Percentiles rank a stretch among this genome's conserved stretches.
Conservation (phyloP, 2,797 vertebrate genomes). For the Schizopygopsis pylzovi region DNA sequence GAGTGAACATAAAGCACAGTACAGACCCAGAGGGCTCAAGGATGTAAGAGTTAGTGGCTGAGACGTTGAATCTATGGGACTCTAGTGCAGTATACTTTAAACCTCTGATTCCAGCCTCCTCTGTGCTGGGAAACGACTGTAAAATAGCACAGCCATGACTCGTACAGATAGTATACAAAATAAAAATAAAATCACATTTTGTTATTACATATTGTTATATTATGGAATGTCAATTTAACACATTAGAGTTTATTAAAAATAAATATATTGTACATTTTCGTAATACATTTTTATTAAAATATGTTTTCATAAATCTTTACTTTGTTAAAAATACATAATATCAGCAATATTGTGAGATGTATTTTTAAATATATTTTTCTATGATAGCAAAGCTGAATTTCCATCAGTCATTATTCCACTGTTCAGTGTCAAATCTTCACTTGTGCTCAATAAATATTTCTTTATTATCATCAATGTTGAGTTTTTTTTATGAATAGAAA, state of each 20-base stretch:
- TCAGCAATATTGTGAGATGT: neutral
- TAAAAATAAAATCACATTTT: neutral
- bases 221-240: neutral
- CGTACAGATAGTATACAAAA: slow-evolving; percentile 12
- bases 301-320: neutral
- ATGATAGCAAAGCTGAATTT: neutral
- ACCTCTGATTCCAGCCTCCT: slow-evolving; percentile 28
- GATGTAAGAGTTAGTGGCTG: slow-evolving; percentile 40
- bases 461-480: neutral
- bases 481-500: neutral
- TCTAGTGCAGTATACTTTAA: slow-evolving; percentile 31
- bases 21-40: slow-evolving; percentile 46
- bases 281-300: neutral
- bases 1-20: slow-evolving; percentile 67
- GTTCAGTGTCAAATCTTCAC: neutral
- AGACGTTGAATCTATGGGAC: slow-evolving; percentile 37
- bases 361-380: neutral
- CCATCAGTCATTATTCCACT: neutral
- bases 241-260: neutral
- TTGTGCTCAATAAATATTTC: neutral
- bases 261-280: neutral
- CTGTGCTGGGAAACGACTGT: slow-evolving; percentile 17
- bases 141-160: neutral
- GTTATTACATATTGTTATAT: neutral
- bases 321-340: too few relatives aligned